A percentile compares a stretch with the other conserved stretches of the same genome.
phyloP scores from a whole-genome alignment of 2,797 vertebrate species.

The Margarornis squamiger region DNA sequence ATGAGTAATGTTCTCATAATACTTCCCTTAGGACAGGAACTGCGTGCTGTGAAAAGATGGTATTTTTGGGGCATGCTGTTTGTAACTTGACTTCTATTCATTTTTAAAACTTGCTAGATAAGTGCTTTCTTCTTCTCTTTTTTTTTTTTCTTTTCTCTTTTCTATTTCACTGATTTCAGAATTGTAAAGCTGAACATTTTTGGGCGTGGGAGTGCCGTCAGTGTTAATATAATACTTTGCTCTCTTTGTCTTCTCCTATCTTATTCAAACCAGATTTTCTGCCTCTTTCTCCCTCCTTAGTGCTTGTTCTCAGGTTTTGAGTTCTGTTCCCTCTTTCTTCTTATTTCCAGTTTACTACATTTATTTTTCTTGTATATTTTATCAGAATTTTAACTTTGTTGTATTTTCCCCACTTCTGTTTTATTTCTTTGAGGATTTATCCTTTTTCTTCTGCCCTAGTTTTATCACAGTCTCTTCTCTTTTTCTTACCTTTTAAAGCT shows the following conservation, averaged over 20 bases:
- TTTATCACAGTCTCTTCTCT: not conserved
- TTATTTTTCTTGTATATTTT: not conserved
- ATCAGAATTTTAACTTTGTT: not conserved
- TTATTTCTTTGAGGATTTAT: not conserved
- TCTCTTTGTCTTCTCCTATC: not conserved
- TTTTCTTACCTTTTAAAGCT: not conserved
- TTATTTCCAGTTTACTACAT: not conserved
- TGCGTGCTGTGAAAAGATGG: not conserved
- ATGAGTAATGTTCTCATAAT: not conserved
- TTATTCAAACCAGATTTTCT: slow-evolving; percentile 5
- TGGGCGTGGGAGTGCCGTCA: not conserved
- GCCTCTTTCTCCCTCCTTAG: not conserved
- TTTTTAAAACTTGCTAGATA: not conserved
- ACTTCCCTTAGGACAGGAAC: not conserved
- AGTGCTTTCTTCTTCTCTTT: not conserved
- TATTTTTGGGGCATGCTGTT: not conserved
- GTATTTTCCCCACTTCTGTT: not conserved
- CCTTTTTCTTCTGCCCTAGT: not conserved
- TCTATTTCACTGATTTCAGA: not conserved
- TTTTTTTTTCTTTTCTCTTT: too few species aligned
- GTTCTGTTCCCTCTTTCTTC: not conserved
- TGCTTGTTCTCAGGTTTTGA: not conserved
- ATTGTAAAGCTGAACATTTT: not conserved
- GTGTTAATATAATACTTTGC: not conserved
- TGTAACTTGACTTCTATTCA: not conserved